Evolutionary conservation across 2,113 vertebrate species (phyloP).

Genomic region (Tachuris rubrigastra): DNA sequence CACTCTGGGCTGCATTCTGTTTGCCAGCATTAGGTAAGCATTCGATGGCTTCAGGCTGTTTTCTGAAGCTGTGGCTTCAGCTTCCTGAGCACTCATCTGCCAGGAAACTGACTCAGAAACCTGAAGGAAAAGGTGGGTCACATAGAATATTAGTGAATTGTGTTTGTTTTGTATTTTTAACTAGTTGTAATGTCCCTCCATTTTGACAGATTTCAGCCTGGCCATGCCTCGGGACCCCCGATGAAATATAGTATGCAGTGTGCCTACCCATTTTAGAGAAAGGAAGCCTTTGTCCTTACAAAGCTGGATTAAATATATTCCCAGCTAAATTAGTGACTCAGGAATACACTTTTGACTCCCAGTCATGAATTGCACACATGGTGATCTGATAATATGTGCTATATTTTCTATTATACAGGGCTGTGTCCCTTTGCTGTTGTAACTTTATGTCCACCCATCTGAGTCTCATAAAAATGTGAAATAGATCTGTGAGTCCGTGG

Average conservation of each 20-base stretch:
- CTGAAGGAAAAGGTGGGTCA: neutral
- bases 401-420: neutral
- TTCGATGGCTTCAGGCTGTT: neutral
- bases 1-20: neutral
- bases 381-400: neutral
- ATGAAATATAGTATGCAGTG: neutral
- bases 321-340: neutral
- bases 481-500: neutral
- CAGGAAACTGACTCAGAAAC: constrained; percentile 8
- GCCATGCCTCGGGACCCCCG: neutral
- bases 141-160: neutral
- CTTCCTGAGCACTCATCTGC: neutral
- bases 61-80: neutral
- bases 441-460: neutral
- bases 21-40: constrained; percentile 20
- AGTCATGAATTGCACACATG: neutral
- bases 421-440: neutral
- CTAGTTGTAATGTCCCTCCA: neutral
- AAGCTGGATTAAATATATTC: neutral
- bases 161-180: neutral
- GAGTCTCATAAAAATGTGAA: neutral
- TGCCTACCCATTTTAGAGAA: neutral
- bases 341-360: neutral
- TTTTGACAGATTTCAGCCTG: neutral
- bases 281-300: neutral